Evolutionary conservation across 2,888 invertebrate genomes (phyloP), one percentile per base, ranked within the genome.

Genomic region (Zaprionus bogoriensis): DNA sequence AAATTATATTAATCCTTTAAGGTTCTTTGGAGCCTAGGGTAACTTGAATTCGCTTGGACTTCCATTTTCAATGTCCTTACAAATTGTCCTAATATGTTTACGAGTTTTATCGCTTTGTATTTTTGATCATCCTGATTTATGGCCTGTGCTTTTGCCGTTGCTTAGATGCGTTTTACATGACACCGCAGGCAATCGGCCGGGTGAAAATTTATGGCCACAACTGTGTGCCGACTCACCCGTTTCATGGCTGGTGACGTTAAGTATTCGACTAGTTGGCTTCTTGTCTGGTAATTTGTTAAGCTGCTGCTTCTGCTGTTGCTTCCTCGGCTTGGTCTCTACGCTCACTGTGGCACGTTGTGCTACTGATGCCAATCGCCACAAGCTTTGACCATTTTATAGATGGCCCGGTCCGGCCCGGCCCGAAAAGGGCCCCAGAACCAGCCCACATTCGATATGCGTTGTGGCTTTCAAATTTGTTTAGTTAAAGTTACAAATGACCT

Each of bases 401-500:
- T 23, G 59, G 42, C 10, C 12, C 9, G 22, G 27, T 27, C 39
- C 17, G 38, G 53, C 41, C 38, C 47, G 50, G 58, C 36, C 48
- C 50, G 47, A 52, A 59, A 58, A 50, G 57, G 53, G 74, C 66
- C 67, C n/a, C 38, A 86, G 77, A 81, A 75, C 70, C 67, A 63
- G 85, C 63, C 61, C 73, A 71, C 85, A 82, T 50, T 73, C 65
- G 87, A 84, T 84, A 87, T 67, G 82, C 67, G 46, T 53, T 30
- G 67, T 55, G 67, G 78, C 87, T 88, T 88, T 88, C 88, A 83
- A 87, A 83, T 89, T 84, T 78, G 73, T 75, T 75, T 73, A 80
- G 85, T 77, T 89, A 82, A 68, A 67, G 80, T 88, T 88, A 88
- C 88, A 87, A 77, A 70, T 84, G 85, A 87, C 88, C 88, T 88